Base-by-base conservation (phyloP, 1,140 invertebrate species). In the Reticulitermes speratus region DNA sequence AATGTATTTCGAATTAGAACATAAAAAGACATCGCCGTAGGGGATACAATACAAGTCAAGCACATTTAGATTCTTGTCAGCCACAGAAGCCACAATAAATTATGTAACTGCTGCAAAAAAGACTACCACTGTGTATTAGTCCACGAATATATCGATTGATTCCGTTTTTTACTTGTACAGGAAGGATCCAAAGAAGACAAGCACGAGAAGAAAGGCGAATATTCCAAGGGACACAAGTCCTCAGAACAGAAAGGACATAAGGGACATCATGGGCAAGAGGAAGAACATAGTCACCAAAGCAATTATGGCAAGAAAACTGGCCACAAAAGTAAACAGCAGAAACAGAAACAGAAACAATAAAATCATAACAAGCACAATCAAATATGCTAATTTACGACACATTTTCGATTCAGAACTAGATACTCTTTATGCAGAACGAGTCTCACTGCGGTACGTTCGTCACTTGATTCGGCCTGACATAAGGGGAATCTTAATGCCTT, bases 241-340 rank as follows among this genome's bases (percentile, higher is more conserved):
- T 93, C 95, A 65, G 94, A 96, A 87, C 95, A 96, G 88, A 94
- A 96, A 87, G 95, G 95, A 0, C 93, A 95, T 90, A 94, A 96
- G 84, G 94, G 94, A n/a, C 93, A 95, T 86, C 91, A 94, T 12
- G 95, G 95, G 0, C 92, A 95, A 88, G 94, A 95, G 25, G 92
- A 94, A 30, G 94, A 95, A 86, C 92, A 94, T 87, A 91, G 93
- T 21, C 93, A 95, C 87, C 93, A 95, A 69, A 91, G 93, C 25
- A 90, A 93, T 85, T 93, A 95, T 86, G 94, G 93, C 44, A 95
- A 94, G 87, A 95, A 95, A 88, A 93, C 94, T 0, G 94, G 92
- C 5, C 93, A 95, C 85, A 93, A 75, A 75, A 75, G n/a, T 75
- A 25, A 75, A 75, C 65, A 75, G 25, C 65, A 75, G 0, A 55